Evolutionary conservation across 92 coral and sea anemone species (phyloP).

Genomic region (Epizoanthus stellaris): DNA sequence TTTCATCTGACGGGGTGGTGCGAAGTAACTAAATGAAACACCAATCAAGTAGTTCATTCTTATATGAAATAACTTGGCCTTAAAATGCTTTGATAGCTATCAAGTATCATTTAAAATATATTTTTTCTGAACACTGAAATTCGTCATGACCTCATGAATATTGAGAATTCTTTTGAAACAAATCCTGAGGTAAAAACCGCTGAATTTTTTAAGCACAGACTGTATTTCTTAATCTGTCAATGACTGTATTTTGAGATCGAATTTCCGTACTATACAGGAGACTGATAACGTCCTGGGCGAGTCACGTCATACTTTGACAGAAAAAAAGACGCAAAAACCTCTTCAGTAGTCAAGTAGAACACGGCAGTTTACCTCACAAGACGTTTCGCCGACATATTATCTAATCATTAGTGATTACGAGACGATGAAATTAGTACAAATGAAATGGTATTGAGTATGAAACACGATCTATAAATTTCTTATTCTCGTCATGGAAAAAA

Average conservation of each 20-base stretch:
- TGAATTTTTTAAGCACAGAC: background rate
- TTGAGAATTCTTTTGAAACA: too few relatives aligned
- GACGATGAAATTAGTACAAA: background rate
- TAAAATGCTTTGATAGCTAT: too few relatives aligned
- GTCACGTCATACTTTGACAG: constrained; percentile 6
- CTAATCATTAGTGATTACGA: background rate
- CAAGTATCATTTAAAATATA: too few relatives aligned
- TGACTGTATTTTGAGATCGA: constrained; percentile 6
- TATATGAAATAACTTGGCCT: too few relatives aligned
- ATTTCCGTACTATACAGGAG: background rate
- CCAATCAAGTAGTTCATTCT: too few relatives aligned
- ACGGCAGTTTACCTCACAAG: constrained; percentile 11
- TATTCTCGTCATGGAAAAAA: background rate
- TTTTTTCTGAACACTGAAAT: too few relatives aligned
- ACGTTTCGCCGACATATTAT: background rate
- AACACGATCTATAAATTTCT: background rate
- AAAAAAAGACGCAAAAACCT: background rate
- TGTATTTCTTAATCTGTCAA: background rate
- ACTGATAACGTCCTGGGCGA: background rate
- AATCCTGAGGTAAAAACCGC: too few relatives aligned
- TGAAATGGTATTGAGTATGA: constrained; percentile 6
- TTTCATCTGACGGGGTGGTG: too few relatives aligned
- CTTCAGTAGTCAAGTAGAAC: constrained; percentile 1
- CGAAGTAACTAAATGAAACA: too few relatives aligned
- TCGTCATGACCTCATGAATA: too few relatives aligned